Conservation (phyloP, 2,888 invertebrate genomes). For the Tridacna crocea region DNA sequence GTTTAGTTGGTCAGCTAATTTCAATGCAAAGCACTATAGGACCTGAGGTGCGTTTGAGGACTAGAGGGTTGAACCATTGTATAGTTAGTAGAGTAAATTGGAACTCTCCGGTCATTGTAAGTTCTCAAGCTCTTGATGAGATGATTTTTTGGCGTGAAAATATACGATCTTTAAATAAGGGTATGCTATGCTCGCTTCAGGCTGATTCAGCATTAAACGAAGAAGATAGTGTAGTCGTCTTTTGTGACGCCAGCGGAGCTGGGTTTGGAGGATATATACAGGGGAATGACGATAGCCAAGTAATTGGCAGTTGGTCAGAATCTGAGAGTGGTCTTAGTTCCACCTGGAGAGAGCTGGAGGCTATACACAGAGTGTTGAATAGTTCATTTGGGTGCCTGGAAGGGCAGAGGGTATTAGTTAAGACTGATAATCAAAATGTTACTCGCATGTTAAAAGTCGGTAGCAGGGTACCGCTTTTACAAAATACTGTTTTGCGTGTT, state of each 20-base stretch:
- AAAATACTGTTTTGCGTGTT: constrained; percentile 39
- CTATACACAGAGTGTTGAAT: no score
- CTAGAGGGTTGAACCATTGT: constrained; percentile 32
- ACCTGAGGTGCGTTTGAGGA: constrained; percentile 22
- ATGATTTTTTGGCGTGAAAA: constrained; percentile 45
- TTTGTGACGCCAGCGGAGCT: constrained; percentile 41
- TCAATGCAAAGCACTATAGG: constrained; percentile 45
- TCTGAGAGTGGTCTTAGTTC: no score
- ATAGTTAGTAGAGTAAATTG: constrained; percentile 29
- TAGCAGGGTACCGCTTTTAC: constrained; percentile 38
- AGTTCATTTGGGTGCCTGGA: constrained; percentile 25
- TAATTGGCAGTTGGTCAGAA: no score
- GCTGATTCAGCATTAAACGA: background rate
- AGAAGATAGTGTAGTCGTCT: constrained; percentile 10
- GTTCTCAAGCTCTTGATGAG: no score
- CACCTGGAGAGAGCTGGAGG: no score
- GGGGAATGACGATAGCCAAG: no score
- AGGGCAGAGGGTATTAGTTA: constrained; percentile 28
- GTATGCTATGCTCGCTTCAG: background rate
- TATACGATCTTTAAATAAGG: constrained; percentile 27
- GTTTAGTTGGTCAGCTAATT: no score
- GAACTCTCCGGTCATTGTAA: constrained; percentile 30
- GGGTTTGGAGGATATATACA: constrained; percentile 54
- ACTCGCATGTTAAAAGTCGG: constrained; percentile 41
- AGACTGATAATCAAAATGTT: no score